Evolutionary conservation across 2,113 vertebrate species (phyloP).

Genomic region (Oreotrochilus melanogaster): DNA sequence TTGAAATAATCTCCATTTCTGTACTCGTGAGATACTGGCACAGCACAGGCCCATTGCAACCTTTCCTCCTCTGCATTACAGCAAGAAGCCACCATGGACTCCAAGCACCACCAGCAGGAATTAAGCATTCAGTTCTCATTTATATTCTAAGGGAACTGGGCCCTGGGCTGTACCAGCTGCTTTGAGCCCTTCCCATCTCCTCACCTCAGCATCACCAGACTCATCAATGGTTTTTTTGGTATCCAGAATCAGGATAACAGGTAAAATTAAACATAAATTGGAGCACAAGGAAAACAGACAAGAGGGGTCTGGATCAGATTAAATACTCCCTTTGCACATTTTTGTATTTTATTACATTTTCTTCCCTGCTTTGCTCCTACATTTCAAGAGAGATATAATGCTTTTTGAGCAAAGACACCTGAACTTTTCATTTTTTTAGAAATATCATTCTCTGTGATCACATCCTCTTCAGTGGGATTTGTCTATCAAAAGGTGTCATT

Average conservation of each 20-base stretch:
- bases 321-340: not conserved
- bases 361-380: not conserved
- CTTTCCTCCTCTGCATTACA: not conserved
- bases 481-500: not conserved
- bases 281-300: not conserved
- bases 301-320: not conserved
- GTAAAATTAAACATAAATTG: not conserved
- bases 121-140: conserved; percentile 18
- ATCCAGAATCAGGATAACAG: not conserved
- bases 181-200: not conserved
- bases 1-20: not conserved
- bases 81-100: rapidly evolving
- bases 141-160: not conserved
- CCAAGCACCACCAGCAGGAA: conserved; percentile 3
- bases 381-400: not conserved
- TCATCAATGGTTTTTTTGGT: not conserved
- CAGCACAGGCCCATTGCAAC: not conserved
- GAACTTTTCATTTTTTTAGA: conserved; percentile 12
- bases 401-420: not conserved
- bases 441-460: not conserved
- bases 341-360: conserved; percentile 1
- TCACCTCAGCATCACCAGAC: not conserved
- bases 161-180: not conserved
- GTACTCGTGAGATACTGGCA: not conserved
- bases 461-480: conserved; percentile 1